Evolutionary conservation across 2,113 vertebrate genomes (phyloP), one percentile per base, ranked within the genome.

Genomic region (Sciurus niger): DNA sequence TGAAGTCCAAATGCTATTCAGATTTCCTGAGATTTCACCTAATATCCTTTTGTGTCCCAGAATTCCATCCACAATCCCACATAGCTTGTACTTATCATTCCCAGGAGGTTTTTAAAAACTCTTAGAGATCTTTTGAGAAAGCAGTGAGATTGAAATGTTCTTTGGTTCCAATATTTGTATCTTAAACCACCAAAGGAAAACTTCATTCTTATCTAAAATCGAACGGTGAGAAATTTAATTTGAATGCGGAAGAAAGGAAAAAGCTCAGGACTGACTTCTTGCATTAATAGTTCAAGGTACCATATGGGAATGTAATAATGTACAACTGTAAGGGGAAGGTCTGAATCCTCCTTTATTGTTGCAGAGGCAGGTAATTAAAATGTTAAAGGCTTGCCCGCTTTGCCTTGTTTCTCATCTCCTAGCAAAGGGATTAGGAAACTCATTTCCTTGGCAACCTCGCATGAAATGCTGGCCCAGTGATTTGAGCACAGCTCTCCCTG

Each of bases 241-340:
- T 90, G 79, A 92, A 73, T 43, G n/a, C 30, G 84, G 80, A 90
- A 77, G 70, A 97, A 93, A 97, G 84, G 74, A 16, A 87, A 96
- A 91, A 91, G 53, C 37, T 8, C 8, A 20, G 55, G 53, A 65
- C 93, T 95, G 78, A 24, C 2, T 43, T 65, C 37, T 53, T n/a
- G n/a, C 91, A 95, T 70, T 79, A 70, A 58, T 17, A 93, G 60
- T 79, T 53, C 55, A 63, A 92, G 53, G 24, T 13, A 51, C 51
- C 84, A 76, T 82, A n/a, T 24, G 55, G 24, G 68, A 32, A 28
- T 46, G 25, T 43, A 28, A 89, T 60, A 86, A 85, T 4, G 32
- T 17, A 28, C 11, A 51, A 70, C 79, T 51, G 10, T 43, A 37
- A 70, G 30, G 24, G 67, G 37, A 92, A 87, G 32, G 18, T 63